Base-by-base conservation (phyloP, 1,140 invertebrate genomes). In the Scaptomyza pallida region DNA sequence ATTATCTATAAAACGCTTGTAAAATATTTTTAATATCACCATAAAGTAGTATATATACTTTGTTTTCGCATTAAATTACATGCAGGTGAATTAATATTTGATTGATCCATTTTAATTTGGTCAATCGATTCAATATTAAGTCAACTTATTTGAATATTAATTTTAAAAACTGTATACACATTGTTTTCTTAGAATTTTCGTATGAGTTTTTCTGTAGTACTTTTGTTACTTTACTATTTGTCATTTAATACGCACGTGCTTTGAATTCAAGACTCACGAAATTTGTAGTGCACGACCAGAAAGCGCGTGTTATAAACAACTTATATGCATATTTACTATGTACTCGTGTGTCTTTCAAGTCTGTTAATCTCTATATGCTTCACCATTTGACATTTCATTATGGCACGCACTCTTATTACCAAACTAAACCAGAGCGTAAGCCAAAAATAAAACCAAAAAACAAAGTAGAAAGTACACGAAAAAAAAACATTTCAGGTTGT, bases 301-400 rank as follows among this genome's bases (percentile, higher is more conserved):
- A 26, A 43, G 72, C 72, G 56, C 71, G 52, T 51, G 56, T 57
- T 33, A 76, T 26, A 71, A 56, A 30, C 63, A 51, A 63, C 51
- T 50, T 75, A 55, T 69, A n/a, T 56, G 50, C 33, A 37, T 37
- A 26, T 26, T 3, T n/a, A n/a, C 5, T 26, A n/a, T n/a, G n/a
- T n/a, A n/a, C 33, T 37, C 56, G 47, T 35, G 10, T 16, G 50
- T 30, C 30, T 33, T 23, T 16, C 8, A 40, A 40, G 35, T 62
- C 33, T 43, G 13, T 51, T 51, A 61, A 61, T 50, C 59, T 50
- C 59, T 41, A 61, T 51, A 65, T 16, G 8, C 21, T 54, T 9
- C 44, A 71, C 61, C 63, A 41, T 67, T 74, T 86, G 74, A 85
- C 82, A 85, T 88, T 85, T 77, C 56, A 72, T 77, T 86, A 77